Percentiles rank a stretch among this genome's conserved stretches.
Evolutionary conservation across 2,113 vertebrate species (phyloP).

Genomic region (Hippocampus zosterae): DNA sequence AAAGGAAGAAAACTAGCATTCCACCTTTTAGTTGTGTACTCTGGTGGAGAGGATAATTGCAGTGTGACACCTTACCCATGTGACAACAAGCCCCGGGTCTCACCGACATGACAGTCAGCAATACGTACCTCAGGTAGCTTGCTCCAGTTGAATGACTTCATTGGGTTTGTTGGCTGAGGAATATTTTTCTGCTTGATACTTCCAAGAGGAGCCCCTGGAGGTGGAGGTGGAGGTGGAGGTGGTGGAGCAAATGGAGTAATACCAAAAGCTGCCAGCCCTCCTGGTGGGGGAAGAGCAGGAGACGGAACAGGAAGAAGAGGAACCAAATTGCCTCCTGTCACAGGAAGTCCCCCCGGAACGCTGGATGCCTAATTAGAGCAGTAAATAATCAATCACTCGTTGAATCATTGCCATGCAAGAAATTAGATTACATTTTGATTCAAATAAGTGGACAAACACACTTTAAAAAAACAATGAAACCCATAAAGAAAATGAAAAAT

Average conservation of each 20-base stretch:
- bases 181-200: conserved; percentile 82
- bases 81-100: too few species aligned
- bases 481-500: too few species aligned
- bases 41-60: too few species aligned
- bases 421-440: too few species aligned
- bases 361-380: conserved; percentile 59
- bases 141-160: conserved; percentile 97
- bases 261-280: conserved; percentile 69
- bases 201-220: conserved; percentile 78
- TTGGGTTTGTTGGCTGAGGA: conserved; percentile 83
- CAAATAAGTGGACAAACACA: too few species aligned
- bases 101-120: neutral
- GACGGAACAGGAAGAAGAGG: conserved; percentile 41
- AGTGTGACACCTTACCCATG: too few species aligned
- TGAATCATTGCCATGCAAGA: too few species aligned
- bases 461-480: too few species aligned
- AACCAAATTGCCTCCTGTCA: conserved; percentile 71
- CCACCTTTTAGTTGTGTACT: too few species aligned
- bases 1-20: too few species aligned
- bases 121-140: conserved; percentile 85
- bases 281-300: conserved; percentile 63
- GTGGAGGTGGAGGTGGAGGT: conserved; percentile 43
- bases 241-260: conserved; percentile 43
- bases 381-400: too few species aligned
- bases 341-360: conserved; percentile 76